A percentile compares a stretch with the other conserved stretches of the same genome.
These are phyloP conservation scores for Microhierax caerulescens DNA, from an alignment of 2,797 vertebrate species.

Conservation along the genomic window DNA sequence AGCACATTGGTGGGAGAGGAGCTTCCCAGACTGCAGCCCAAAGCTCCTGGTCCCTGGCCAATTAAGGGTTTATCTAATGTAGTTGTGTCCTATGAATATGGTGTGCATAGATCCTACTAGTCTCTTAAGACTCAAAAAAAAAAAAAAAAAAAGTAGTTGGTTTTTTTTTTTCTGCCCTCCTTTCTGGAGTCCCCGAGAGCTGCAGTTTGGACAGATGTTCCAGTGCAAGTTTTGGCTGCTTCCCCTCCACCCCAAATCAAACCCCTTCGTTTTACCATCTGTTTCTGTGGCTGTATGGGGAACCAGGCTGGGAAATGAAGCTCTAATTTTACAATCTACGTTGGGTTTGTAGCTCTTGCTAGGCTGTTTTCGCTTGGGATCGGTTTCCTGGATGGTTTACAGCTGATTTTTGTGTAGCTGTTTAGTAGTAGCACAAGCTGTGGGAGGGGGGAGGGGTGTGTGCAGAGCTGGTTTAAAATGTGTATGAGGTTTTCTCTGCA, in stretches of 20 bases:
- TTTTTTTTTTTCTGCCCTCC: fast-evolving
- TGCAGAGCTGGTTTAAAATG: neutral
- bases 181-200: neutral
- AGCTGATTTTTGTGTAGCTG: neutral
- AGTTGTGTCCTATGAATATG: neutral
- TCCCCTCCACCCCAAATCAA: neutral
- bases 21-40: neutral
- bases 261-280: conserved; percentile 29
- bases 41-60: neutral
- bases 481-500: neutral
- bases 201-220: conserved; percentile 31
- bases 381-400: neutral
- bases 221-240: conserved; percentile 15
- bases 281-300: neutral
- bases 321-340: neutral
- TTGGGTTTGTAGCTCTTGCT: conserved; percentile 20
- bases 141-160: neutral
- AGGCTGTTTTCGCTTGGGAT: neutral
- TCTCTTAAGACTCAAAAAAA: neutral
- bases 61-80: neutral
- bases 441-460: neutral
- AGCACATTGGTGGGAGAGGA: neutral
- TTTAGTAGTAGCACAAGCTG: neutral
- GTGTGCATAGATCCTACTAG: neutral
- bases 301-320: neutral